Evolutionary conservation across 2,113 vertebrate species (phyloP).

Genomic region (Rallus limicola): DNA sequence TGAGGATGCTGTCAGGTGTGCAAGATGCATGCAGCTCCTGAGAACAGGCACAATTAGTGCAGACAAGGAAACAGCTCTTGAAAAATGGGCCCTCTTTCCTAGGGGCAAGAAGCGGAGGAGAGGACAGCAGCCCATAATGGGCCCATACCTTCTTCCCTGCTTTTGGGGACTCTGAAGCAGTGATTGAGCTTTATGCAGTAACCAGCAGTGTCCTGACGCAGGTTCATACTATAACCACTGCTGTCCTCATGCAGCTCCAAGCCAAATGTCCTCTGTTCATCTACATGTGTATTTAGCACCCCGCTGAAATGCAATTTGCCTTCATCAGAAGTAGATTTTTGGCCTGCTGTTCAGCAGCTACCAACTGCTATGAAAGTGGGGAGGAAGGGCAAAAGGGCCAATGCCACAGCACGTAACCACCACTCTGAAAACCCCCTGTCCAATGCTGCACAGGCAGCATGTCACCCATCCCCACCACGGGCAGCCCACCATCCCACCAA

Average conservation of each 20-base stretch:
- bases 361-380: background rate
- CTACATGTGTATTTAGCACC: background rate
- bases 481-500: background rate
- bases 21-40: background rate
- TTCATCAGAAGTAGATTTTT: background rate
- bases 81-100: background rate
- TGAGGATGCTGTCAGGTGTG: background rate
- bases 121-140: rapidly evolving
- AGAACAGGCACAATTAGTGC: background rate
- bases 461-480: rapidly evolving
- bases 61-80: background rate
- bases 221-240: background rate
- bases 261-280: background rate
- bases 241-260: background rate
- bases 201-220: background rate
- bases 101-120: background rate
- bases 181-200: rapidly evolving
- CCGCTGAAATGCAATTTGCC: background rate
- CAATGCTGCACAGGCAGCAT: background rate
- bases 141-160: rapidly evolving
- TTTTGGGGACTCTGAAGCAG: background rate
- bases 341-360: background rate
- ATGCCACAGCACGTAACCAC: rapidly evolving
- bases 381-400: background rate
- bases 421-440: rapidly evolving